Base-by-base conservation (phyloP, 1,140 invertebrate genomes). In the Formica selysi region DNA sequence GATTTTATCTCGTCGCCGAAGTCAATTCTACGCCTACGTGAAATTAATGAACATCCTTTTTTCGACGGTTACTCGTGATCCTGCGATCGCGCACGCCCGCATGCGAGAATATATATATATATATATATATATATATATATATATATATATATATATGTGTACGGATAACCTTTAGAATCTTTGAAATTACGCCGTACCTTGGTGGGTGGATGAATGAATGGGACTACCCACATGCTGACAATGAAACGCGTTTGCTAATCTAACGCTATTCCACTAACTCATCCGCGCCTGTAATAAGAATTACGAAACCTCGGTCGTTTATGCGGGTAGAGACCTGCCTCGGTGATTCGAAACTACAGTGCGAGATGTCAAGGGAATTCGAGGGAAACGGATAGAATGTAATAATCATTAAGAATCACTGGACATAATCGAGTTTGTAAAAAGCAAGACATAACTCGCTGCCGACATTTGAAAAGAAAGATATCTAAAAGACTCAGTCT, bases 161-260 rank as follows among this genome's bases (percentile, higher is more conserved):
- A 61, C 41, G 36, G 51, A 89, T 90, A 89, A 90, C 79, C 88
- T 90, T 90, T 89, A 54, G 29, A 59, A 76, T 78, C 48, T 89
- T 89, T 87, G 67, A 76, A 87, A 80, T 71, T 86, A 89, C 61
- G 61, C 70, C 22, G 78, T 57, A 29, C 54, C 41, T 74, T 57
- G 29, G 86, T 86, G 76, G 87, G 89, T 86, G 88, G 87, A 89
- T 80, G 86, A 89, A 86, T 91, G 87, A 91, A 89, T 89, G 89
- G 90, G 74, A 85, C 90, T 74, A 62, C 90, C 90, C 87, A 91
- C 89, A 87, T 65, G 83, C 89, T 86, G 89, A 90, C 91, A 90
- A 91, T 90, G 87, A 91, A 87, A 87, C 84, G 80, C 67, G 67
- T 86, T 90, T 90, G 87, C 85, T 87, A 91, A 91, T 89, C 85